These are phyloP conservation scores for Sclerurus mexicanus DNA, from an alignment of 2,113 vertebrate species.

Conservation along the genomic window DNA sequence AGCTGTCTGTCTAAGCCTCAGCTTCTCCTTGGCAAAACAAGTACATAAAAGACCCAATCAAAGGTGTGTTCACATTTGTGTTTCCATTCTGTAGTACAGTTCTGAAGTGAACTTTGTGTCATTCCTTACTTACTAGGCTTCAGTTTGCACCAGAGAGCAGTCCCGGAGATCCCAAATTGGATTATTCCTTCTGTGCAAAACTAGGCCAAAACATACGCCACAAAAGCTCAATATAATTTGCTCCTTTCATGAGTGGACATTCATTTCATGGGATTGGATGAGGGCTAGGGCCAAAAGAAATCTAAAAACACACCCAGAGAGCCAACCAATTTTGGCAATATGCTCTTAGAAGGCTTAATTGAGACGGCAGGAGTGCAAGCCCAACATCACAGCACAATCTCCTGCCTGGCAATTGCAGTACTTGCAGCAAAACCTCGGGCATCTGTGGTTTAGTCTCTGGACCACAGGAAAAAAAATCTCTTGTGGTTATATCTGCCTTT, in stretches of 20 bases:
- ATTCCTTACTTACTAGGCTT: fast-evolving
- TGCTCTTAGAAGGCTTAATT: neutral
- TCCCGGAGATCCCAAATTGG: neutral
- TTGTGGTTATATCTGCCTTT: neutral
- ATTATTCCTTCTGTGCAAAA: neutral
- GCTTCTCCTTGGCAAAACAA: neutral
- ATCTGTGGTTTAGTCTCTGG: neutral
- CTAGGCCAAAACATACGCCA: neutral
- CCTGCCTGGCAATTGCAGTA: neutral
- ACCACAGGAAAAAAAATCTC: neutral
- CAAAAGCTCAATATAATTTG: neutral
- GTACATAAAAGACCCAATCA: neutral
- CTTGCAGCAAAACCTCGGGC: constrained; percentile 19
- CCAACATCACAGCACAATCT: neutral
- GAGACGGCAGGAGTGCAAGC: neutral
- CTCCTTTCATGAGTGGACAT: neutral
- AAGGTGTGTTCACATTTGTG: neutral
- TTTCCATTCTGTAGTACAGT: neutral
- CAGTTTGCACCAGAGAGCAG: neutral
- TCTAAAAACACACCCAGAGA: neutral
- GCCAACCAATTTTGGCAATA: neutral
- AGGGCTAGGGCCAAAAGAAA: neutral
- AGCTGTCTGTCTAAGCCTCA: neutral
- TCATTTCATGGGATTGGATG: neutral
- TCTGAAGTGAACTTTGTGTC: neutral